These are phyloP conservation scores for Sialis lutaria DNA, from an alignment of 2,888 invertebrate species.

Conservation along the genomic window DNA sequence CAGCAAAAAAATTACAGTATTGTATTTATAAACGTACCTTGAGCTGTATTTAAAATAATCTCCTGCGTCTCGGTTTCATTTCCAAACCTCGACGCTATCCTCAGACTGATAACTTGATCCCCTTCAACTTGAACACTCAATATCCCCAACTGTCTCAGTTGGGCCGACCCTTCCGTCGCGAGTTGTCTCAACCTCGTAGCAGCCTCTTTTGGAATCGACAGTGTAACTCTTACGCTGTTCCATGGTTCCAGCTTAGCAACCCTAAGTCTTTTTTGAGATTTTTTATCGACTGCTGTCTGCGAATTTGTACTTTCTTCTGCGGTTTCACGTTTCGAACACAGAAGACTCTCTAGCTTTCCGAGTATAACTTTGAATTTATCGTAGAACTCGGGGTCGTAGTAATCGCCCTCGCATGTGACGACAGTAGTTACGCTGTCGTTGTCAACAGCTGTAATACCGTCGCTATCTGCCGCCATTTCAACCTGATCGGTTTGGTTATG, in stretches of 20 bases:
- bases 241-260: conserved; percentile 86
- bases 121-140: conserved; percentile 89
- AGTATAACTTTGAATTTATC: conserved; percentile 62
- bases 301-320: neutral
- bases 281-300: neutral
- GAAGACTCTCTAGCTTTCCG: conserved; percentile 58
- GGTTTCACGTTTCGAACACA: conserved; percentile 21
- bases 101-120: conserved; percentile 59
- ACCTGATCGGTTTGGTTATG: neutral
- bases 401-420: conserved; percentile 84
- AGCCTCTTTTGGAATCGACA: conserved; percentile 93
- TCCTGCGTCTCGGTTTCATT: conserved; percentile 56
- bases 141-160: conserved; percentile 81
- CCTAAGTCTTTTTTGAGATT: conserved; percentile 26
- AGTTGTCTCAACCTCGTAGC: conserved; percentile 79
- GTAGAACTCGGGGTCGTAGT: conserved; percentile 74
- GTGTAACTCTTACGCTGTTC: conserved; percentile 95
- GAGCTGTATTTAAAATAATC: conserved; percentile 41
- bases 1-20: no score
- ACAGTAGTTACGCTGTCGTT: conserved; percentile 61
- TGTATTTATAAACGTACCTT: conserved; percentile 16
- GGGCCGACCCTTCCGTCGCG: conserved; percentile 79
- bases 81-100: conserved; percentile 43
- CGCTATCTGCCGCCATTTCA: conserved; percentile 70
- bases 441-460: conserved; percentile 30